Evolutionary conservation across 2,797 vertebrate genomes (phyloP), one percentile per base, ranked within the genome.

Genomic region (Ctenosaura bakeri): DNA sequence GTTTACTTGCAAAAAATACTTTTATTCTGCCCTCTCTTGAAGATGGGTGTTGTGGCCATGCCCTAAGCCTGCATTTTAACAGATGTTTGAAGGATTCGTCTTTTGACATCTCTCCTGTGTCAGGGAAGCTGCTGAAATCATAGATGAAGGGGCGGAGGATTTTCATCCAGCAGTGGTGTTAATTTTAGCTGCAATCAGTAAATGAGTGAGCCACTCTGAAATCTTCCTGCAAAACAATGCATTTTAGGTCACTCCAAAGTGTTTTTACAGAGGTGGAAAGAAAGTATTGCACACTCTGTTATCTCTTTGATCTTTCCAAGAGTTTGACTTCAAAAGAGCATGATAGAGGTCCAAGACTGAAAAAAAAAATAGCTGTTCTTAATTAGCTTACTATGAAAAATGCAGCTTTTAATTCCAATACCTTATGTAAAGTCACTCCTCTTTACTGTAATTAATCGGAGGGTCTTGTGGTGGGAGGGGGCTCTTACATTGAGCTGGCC

Each of bases 271-370:
- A 38, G 10, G 9, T 83, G 22, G 24, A 38, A 62, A 62, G 20
- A 56, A 62, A 42, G 71, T 38, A 26, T n/a, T 29, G n/a, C 71
- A 13, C 24, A 24, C 8, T 14, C 81, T 62, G n/a, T 22, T 62
- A 62, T 62, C 22, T 14, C 81, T 83, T 62, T 42, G 81, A 83
- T 64, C 81, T 83, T 83, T 56, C 35, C 50, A 54, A 81, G 29
- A 59, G 62, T 26, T 62, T 83, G 56, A 83, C 56, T 83, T 62
- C 56, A 62, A 62, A 62, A 83, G 56, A 83, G n/a, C n/a, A 83
- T 4, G 56, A n/a, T 12, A 83, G 81, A 42, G 10, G 81, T 12
- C 4, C 22, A 12, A 24, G 20, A 38, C 26, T 52, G 10, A 52
- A 52, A 52, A 52, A 38, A 35, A 59, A 18, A 50, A 6, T 35